phyloP scores from a whole-genome alignment of 2,797 vertebrate species.

The Stomatorhinus walkeri region DNA sequence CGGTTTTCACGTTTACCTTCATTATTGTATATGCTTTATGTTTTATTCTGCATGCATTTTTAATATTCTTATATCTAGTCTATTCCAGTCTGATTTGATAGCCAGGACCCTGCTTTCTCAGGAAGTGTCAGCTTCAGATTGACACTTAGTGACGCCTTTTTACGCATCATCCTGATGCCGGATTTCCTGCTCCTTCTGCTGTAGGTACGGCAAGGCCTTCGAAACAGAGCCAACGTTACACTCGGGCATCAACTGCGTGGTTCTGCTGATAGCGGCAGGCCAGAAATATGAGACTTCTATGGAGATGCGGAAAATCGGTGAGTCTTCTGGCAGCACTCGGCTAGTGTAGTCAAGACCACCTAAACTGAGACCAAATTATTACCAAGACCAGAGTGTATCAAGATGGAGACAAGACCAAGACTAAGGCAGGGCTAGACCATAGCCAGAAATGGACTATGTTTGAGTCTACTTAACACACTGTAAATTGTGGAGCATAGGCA shows the following conservation, averaged over 20 bases:
- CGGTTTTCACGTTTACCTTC: neutral
- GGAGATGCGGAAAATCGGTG: conserved; percentile 78
- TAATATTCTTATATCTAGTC: neutral
- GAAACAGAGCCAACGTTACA: conserved; percentile 76
- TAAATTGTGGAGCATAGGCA: neutral
- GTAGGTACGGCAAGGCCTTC: conserved; percentile 83
- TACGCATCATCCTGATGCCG: neutral
- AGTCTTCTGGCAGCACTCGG: neutral
- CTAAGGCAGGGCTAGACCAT: neutral
- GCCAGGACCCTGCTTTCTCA: neutral
- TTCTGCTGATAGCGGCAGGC: conserved; percentile 75
- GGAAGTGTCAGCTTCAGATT: neutral
- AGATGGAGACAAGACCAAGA: neutral
- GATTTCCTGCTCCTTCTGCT: conserved; percentile 6
- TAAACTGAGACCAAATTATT: neutral
- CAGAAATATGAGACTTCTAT: conserved; percentile 73
- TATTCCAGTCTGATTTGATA: neutral
- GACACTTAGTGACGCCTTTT: neutral
- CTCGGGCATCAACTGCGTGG: conserved; percentile 75
- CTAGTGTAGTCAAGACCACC: neutral
- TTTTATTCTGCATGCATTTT: neutral
- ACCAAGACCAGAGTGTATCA: neutral
- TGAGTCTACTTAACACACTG: neutral
- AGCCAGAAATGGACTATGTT: neutral
- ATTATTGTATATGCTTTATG: neutral